Base-by-base conservation (phyloP, 1,140 invertebrate species). In the Heliconius eleuchia region DNA sequence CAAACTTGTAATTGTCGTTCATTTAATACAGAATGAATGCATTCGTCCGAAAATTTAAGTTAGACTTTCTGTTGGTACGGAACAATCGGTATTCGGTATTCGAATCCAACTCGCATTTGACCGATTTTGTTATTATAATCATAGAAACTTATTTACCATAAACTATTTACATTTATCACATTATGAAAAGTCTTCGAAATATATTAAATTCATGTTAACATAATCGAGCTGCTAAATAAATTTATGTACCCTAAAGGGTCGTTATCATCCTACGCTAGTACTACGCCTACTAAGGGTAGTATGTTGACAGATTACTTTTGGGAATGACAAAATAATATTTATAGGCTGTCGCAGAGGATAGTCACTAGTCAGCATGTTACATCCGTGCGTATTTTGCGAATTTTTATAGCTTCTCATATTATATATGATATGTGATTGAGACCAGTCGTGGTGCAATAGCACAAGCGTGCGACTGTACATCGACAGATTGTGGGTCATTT, bases 291-390 rank as follows among this genome's bases (percentile, higher is more conserved):
- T 18, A 60, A 60, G n/a, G 55, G 55, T n/a, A 2, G 55, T 60
- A 6, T 66, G 60, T 66, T 66, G 60, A 66, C 60, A 66, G 60
- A 66, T 66, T 66, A 9, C 60, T 66, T 66, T 27, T 66, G 60
- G 60, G 60, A 66, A 27, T 30, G 60, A 27, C 11, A 30, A 66
- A 66, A 66, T 66, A 66, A 66, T 66, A 66, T 66, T 66, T 66
- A 66, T 66, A 66, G 60, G 27, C 23, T 11, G 27, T 30, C 60
- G 5, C 27, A 16, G 4, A 23, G 13, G 60, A 6, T 30, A 23
- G 27, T 9, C 50, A 19, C 50, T 5, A 66, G 23, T 66, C 60
- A 66, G 23, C 60, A 30, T 66, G 23, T 13, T 66, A 1, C 1
- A 30, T 66, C 1, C 4, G 60, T 66, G 60, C 13, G 11, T 66